Evolutionary conservation across 2,888 invertebrate genomes (phyloP).

Genomic region (Augochlorella aurata): DNA sequence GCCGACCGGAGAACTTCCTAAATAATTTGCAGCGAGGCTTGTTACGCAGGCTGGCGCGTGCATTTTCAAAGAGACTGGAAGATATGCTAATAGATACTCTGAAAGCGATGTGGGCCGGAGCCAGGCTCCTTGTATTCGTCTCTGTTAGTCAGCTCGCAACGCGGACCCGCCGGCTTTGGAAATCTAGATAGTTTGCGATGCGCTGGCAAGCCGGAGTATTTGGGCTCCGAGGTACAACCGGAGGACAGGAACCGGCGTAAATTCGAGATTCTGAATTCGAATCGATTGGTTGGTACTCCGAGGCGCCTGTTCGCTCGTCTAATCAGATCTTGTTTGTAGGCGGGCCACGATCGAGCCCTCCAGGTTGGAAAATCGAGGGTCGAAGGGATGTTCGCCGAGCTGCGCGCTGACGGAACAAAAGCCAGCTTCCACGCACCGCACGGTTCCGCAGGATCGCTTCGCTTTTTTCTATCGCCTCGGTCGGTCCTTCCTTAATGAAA

Average conservation of each 20-base stretch:
- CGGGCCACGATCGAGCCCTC: constrained; percentile 72
- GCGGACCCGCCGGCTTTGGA: constrained; percentile 30
- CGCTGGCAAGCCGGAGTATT: constrained; percentile 7
- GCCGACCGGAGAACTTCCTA: background rate
- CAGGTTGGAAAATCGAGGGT: constrained; percentile 73
- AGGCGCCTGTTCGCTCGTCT: constrained; percentile 64
- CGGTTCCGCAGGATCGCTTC: constrained; percentile 15
- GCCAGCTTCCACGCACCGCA: constrained; percentile 40
- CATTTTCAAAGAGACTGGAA: constrained; percentile 37
- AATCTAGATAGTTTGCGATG: constrained; percentile 41
- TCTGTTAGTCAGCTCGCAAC: constrained; percentile 49
- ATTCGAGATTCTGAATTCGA: constrained; percentile 76
- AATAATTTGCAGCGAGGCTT: background rate
- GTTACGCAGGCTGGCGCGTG: background rate
- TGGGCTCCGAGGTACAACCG: constrained; percentile 39
- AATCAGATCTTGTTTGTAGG: constrained; percentile 77
- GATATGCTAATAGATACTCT: constrained; percentile 59
- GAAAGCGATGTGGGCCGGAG: constrained; percentile 20
- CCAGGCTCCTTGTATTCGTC: constrained; percentile 30
- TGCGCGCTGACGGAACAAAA: constrained; percentile 55
- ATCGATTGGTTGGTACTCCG: constrained; percentile 65
- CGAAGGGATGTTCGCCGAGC: constrained; percentile 38
- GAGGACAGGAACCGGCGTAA: constrained; percentile 57
- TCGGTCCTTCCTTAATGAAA: background rate
- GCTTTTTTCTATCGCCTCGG: background rate